phyloP scores from a whole-genome alignment of 2,797 vertebrate species.

The Phrynocephalus vlangalii region DNA sequence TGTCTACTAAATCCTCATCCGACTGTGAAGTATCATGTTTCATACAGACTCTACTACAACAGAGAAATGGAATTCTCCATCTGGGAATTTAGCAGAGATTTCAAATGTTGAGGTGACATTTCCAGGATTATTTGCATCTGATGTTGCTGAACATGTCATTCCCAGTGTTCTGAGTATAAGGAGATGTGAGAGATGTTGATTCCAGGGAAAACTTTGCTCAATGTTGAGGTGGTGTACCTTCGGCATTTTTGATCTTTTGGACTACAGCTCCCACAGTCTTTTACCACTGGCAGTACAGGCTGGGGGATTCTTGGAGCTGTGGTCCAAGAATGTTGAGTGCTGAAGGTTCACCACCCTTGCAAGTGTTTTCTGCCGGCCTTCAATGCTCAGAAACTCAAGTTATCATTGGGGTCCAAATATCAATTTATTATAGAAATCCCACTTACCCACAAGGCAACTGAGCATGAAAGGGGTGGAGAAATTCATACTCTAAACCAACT shows the following conservation, averaged over 20 bases:
- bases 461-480: background rate
- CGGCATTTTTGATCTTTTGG: too few species aligned
- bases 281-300: too few species aligned
- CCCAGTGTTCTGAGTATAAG: background rate
- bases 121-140: background rate
- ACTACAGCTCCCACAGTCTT: too few species aligned
- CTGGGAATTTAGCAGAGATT: background rate
- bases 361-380: too few species aligned
- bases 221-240: too few species aligned
- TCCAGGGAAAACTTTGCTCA: background rate
- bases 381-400: background rate
- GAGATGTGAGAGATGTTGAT: background rate
- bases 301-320: too few species aligned
- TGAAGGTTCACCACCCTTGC: too few species aligned
- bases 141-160: background rate
- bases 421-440: background rate
- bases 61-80: background rate
- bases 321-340: too few species aligned
- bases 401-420: background rate
- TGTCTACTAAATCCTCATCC: constrained; percentile 9
- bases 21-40: background rate
- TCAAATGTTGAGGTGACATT: background rate
- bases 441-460: background rate
- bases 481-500: too few species aligned
- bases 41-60: background rate